These are phyloP conservation scores for Lophotis ruficrista DNA, from an alignment of 2,113 vertebrate genomes.

Conservation along the genomic window DNA sequence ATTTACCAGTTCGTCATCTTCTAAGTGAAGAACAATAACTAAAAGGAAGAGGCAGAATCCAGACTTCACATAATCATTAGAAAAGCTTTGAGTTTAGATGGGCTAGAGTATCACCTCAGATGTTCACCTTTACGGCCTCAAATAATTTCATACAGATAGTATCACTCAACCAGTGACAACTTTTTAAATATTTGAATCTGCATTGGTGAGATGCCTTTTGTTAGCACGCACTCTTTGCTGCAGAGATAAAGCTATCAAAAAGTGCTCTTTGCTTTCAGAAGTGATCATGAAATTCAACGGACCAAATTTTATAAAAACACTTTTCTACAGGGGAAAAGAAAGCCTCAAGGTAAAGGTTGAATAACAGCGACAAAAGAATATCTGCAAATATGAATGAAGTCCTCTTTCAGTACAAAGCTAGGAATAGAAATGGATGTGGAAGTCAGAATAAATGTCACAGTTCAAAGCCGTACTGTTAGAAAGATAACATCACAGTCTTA, in stretches of 20 bases:
- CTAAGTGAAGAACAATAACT: not conserved
- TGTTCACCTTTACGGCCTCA: not conserved
- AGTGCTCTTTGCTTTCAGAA: constrained; percentile 45
- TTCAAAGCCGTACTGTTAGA: constrained; percentile 17
- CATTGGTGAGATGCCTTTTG: not conserved
- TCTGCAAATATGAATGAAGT: constrained; percentile 69
- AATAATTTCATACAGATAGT: not conserved
- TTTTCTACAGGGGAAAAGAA: constrained; percentile 48
- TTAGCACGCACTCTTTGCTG: not conserved
- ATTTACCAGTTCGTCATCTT: not conserved
- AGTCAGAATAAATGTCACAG: constrained; percentile 73
- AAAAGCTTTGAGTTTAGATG: not conserved
- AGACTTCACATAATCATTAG: not conserved
- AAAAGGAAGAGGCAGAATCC: not conserved
- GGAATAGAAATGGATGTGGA: constrained; percentile 50
- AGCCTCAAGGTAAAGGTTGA: constrained; percentile 56
- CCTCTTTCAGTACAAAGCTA: constrained; percentile 31
- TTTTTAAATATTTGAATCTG: not conserved
- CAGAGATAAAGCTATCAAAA: constrained; percentile 44
- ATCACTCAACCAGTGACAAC: not conserved
- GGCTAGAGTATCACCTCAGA: not conserved
- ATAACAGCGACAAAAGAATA: constrained; percentile 61
- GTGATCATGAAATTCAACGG: constrained; percentile 50
- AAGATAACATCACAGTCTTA: constrained; percentile 53
- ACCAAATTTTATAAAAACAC: constrained; percentile 13